phyloP scores from a whole-genome alignment of 2,888 invertebrate genomes.

The Pandemis corylana region DNA sequence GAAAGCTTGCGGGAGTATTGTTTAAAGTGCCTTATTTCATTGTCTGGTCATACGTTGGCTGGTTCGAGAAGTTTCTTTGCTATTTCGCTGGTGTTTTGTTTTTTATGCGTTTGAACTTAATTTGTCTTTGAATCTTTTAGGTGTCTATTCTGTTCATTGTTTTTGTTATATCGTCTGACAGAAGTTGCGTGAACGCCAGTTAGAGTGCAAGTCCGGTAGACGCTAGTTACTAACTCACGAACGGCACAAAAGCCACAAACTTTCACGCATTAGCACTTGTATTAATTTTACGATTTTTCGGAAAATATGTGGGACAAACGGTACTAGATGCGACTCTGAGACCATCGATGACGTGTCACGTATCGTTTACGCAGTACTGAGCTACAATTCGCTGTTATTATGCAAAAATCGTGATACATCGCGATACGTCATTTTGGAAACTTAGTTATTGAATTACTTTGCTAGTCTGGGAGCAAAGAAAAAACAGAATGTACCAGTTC shows the following conservation, averaged over 20 bases:
- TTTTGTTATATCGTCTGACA: background rate
- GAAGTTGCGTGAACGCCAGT: conserved; percentile 24
- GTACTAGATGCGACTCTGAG: background rate
- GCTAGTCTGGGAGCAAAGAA: too few species aligned
- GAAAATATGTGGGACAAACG: conserved; percentile 23
- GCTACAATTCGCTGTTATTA: background rate
- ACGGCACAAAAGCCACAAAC: conserved; percentile 23
- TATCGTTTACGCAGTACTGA: background rate
- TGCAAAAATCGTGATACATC: background rate
- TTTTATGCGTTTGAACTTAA: too few species aligned
- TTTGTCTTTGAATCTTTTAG: background rate
- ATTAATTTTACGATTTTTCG: conserved; percentile 25
- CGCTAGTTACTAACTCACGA: conserved; percentile 24
- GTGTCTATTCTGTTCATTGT: background rate
- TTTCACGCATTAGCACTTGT: conserved; percentile 34
- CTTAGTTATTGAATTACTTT: background rate
- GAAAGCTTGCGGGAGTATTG: conserved; percentile 29
- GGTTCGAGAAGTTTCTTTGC: conserved; percentile 15
- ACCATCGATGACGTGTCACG: background rate
- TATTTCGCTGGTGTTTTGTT: background rate
- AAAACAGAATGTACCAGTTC: too few species aligned
- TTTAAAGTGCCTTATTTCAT: conserved; percentile 30
- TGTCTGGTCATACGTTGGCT: conserved; percentile 23
- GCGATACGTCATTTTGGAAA: background rate
- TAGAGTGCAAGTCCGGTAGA: conserved; percentile 12